These are phyloP conservation scores for Eugnorisma glareosa DNA, from an alignment of 2,888 invertebrate species.

Conservation along the genomic window DNA sequence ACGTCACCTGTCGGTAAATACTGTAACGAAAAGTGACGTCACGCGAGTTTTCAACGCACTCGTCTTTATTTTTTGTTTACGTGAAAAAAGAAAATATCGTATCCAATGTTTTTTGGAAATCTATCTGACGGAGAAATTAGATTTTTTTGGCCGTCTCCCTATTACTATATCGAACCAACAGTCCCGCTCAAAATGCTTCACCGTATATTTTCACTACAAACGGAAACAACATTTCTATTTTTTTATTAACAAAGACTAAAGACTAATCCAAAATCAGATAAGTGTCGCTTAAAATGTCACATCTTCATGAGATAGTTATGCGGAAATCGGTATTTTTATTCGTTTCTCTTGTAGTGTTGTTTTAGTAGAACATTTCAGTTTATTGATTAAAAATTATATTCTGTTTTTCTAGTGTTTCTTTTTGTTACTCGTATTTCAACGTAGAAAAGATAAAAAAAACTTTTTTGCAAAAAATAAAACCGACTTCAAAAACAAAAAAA, in stretches of 20 bases:
- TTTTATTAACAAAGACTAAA: conserved; percentile 55
- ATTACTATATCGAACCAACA: too few relatives aligned
- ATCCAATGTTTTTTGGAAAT: too few relatives aligned
- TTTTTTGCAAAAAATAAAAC: too few relatives aligned
- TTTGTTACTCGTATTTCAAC: neutral
- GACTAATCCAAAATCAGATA: conserved; percentile 12
- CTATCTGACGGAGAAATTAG: too few relatives aligned
- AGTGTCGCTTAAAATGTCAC: conserved; percentile 51
- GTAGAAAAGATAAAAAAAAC: too few relatives aligned
- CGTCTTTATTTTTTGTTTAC: too few relatives aligned
- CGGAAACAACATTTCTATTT: conserved; percentile 42
- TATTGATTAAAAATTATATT: neutral
- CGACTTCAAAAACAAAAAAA: too few relatives aligned
- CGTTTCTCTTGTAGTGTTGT: neutral
- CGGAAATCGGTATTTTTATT: conserved; percentile 32
- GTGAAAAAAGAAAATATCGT: too few relatives aligned
- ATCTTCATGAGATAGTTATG: conserved; percentile 23
- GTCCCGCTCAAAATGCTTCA: neutral
- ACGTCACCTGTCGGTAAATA: too few relatives aligned
- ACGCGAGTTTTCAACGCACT: too few relatives aligned
- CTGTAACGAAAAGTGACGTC: too few relatives aligned
- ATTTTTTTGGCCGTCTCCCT: too few relatives aligned
- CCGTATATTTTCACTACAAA: conserved; percentile 31
- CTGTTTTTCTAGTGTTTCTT: neutral
- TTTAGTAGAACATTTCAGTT: conserved; percentile 21